These are phyloP conservation scores for Dryobotodes eremita DNA, from an alignment of 2,888 invertebrate species.

Conservation along the genomic window DNA sequence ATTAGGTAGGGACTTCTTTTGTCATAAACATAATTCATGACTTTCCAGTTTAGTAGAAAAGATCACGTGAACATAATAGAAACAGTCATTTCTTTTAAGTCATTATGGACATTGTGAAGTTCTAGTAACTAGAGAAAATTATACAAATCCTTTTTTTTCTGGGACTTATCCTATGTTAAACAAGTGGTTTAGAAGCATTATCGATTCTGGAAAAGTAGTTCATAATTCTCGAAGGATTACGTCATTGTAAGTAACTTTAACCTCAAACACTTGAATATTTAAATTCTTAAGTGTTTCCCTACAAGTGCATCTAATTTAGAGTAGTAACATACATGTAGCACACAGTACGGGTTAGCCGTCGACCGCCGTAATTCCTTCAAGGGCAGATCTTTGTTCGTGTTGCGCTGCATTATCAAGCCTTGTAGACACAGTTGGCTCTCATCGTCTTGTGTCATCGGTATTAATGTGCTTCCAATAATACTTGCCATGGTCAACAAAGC, in stretches of 20 bases:
- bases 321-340: conserved; percentile 51
- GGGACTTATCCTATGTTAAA: background rate
- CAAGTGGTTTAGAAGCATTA: conserved; percentile 4
- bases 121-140: background rate
- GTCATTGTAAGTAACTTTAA: conserved; percentile 25
- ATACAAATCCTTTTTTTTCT: conserved; percentile 5
- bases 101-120: background rate
- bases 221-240: conserved; percentile 38
- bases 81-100: background rate
- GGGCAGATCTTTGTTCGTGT: conserved; percentile 86
- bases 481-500: conserved; percentile 86
- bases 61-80: conserved; percentile 15
- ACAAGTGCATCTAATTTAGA: conserved; percentile 78
- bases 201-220: conserved; percentile 4
- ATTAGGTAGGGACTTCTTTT: conserved; percentile 20
- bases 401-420: conserved; percentile 82
- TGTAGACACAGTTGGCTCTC: conserved; percentile 90
- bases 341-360: conserved; percentile 66
- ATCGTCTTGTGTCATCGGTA: conserved; percentile 89
- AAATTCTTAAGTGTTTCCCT: conserved; percentile 70
- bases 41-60: conserved; percentile 35
- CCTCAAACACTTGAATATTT: conserved; percentile 45
- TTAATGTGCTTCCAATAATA: conserved; percentile 88
- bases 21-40: conserved; percentile 24
- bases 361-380: conserved; percentile 79